Base-by-base conservation (phyloP, 2,888 invertebrate species). In the Ganaspis brasiliensis region DNA sequence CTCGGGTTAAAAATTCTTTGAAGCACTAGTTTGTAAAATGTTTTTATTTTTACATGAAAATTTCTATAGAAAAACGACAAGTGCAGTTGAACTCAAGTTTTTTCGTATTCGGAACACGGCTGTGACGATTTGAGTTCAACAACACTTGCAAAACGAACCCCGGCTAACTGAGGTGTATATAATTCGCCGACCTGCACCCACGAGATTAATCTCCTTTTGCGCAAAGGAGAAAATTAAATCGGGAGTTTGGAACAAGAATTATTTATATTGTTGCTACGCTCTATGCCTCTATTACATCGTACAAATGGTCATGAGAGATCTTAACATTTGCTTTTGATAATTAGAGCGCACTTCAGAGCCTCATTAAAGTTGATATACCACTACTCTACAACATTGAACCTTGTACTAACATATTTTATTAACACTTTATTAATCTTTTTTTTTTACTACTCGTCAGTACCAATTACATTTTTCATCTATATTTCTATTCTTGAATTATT, bases 121-220 rank as follows among this genome's bases (percentile, higher is more conserved):
- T 67, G 40, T 49, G 67, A 67, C 45, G 26, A 26, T 45, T 24
- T 45, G 26, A 49, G 67, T 67, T 49, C 67, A 67, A 67, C 67
- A 67, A 67, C 67, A 67, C 67, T 67, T 67, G 67, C 14, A 67
- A 67, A 67, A 24, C 26, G 67, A 67, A 40, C 67, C 67, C 67
- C n/a, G 10, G 24, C 45, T 67, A 67, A 49, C 67, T 67, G 45
- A 67, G 45, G 67, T 67, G 45, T 45, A 67, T 45, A 67, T 45
- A 67, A 67, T 67, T 24, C 45, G 26, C 45, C 67, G 3, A 24
- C 67, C 10, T 26, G 67, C 45, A 45, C 45, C 24, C 67, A 49
- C 45, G 45, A 67, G 67, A 67, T 67, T 49, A 67, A 49, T 67
- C 26, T 67, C 26, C n/a, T 67, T 45, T 67, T 45, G 24, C 9